Percentiles rank a stretch among this genome's conserved stretches.
These are phyloP conservation scores for Chrysoperla carnea DNA, from an alignment of 1,140 invertebrate genomes.

Conservation along the genomic window DNA sequence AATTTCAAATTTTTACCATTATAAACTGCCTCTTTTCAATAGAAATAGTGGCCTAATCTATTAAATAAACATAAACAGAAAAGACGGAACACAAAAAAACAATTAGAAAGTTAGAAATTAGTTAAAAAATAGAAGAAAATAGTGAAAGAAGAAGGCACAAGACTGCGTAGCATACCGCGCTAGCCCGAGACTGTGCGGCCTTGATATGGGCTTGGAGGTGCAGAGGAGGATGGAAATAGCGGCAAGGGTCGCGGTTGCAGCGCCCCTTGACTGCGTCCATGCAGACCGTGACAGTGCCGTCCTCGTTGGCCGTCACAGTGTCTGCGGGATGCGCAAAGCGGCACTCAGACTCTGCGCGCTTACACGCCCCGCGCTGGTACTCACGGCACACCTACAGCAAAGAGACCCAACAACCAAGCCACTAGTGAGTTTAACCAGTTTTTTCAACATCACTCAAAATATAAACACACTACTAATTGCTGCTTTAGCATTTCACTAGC, in stretches of 20 bases:
- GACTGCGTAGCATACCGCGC: slow-evolving; percentile 73
- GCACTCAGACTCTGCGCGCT: slow-evolving; percentile 88
- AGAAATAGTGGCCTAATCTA: not conserved
- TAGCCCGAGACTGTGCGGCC: slow-evolving; percentile 84
- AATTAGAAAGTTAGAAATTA: slow-evolving; percentile 13
- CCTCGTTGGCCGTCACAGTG: slow-evolving; percentile 79
- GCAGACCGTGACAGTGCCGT: slow-evolving; percentile 95
- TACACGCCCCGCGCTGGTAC: slow-evolving; percentile 93
- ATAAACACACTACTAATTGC: no score
- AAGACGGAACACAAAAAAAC: slow-evolving; percentile 7
- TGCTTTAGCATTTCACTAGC: no score
- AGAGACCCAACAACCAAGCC: slow-evolving; percentile 7
- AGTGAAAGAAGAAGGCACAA: slow-evolving; percentile 15
- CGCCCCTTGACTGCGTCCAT: slow-evolving; percentile 96
- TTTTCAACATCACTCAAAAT: no score
- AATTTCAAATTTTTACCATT: no score
- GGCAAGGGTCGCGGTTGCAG: slow-evolving; percentile 89
- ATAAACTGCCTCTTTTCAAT: no score
- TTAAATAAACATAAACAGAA: slow-evolving; percentile 1
- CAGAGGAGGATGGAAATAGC: slow-evolving; percentile 93
- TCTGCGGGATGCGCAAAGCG: slow-evolving; percentile 94
- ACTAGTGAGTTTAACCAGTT: not conserved
- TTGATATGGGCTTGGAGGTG: slow-evolving; percentile 98
- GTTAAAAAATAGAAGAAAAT: slow-evolving; percentile 12
- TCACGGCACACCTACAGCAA: slow-evolving; percentile 88